These are phyloP conservation scores for Popillia japonica DNA, from an alignment of 1,140 invertebrate species.

Conservation along the genomic window DNA sequence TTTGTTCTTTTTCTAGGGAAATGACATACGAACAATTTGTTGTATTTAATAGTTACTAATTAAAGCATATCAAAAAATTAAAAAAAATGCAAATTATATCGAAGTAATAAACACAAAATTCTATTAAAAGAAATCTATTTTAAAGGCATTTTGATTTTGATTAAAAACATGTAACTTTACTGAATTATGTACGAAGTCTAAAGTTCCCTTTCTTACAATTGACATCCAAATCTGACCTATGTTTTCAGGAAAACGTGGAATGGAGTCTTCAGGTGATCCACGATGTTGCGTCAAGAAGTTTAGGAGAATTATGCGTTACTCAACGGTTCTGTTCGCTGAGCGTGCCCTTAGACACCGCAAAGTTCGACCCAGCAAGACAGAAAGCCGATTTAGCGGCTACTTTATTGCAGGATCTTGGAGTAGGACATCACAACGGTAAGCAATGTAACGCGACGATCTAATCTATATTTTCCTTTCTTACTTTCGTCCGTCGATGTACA, in stretches of 20 bases:
- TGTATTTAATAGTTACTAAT: too few species aligned
- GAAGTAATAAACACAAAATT: too few species aligned
- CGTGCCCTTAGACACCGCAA: slow-evolving; percentile 69
- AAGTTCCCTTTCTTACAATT: neutral
- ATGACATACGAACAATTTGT: too few species aligned
- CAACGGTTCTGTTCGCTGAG: slow-evolving; percentile 72
- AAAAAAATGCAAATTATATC: too few species aligned
- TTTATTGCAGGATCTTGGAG: slow-evolving; percentile 73
- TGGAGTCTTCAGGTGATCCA: slow-evolving; percentile 74
- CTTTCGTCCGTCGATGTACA: neutral
- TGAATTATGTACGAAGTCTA: too few species aligned
- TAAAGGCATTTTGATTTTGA: too few species aligned
- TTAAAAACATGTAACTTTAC: too few species aligned
- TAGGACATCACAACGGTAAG: slow-evolving; percentile 70
- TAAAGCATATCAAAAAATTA: too few species aligned
- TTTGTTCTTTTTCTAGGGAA: too few species aligned
- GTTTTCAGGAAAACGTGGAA: slow-evolving; percentile 68
- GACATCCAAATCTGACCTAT: neutral
- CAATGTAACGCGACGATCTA: neutral
- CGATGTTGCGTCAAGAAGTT: slow-evolving; percentile 73
- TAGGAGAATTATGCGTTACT: slow-evolving; percentile 76
- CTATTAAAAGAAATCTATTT: too few species aligned
- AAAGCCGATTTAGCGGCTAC: slow-evolving; percentile 77
- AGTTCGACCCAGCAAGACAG: slow-evolving; percentile 74
- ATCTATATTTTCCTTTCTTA: neutral